A percentile compares a stretch with the other conserved stretches of the same genome.
phyloP scores from a whole-genome alignment of 2,888 invertebrate species.

The Calameuta pallipes region DNA sequence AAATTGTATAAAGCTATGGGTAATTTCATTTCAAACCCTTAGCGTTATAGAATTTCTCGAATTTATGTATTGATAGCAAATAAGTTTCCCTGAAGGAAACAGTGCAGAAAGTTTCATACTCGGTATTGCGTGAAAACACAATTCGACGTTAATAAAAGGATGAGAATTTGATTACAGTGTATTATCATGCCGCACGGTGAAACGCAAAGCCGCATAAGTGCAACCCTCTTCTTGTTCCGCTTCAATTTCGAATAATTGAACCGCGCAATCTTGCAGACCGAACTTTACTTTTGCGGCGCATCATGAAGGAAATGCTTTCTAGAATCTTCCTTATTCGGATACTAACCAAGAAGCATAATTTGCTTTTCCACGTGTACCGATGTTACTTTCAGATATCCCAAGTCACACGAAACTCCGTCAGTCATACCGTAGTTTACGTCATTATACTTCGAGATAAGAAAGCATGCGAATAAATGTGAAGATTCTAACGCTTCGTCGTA shows the following conservation, averaged over 20 bases:
- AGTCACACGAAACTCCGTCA: background rate
- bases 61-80: background rate
- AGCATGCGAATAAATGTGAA: background rate
- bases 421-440: background rate
- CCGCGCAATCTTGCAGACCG: background rate
- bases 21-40: background rate
- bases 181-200: background rate
- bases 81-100: background rate
- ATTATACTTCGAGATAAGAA: background rate
- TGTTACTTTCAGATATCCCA: background rate
- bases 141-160: background rate
- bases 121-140: background rate
- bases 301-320: background rate
- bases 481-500: background rate
- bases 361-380: background rate
- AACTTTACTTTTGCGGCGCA: background rate
- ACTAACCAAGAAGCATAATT: background rate
- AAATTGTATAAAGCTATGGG: background rate
- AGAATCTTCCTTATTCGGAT: background rate
- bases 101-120: background rate
- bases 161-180: background rate
- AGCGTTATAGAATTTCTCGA: background rate
- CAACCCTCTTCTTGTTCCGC: background rate
- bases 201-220: background rate
- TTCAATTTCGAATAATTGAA: conserved; percentile 6